These are phyloP conservation scores for Coptodon bakossiorum DNA, from an alignment of 2,113 vertebrate species.

Conservation along the genomic window DNA sequence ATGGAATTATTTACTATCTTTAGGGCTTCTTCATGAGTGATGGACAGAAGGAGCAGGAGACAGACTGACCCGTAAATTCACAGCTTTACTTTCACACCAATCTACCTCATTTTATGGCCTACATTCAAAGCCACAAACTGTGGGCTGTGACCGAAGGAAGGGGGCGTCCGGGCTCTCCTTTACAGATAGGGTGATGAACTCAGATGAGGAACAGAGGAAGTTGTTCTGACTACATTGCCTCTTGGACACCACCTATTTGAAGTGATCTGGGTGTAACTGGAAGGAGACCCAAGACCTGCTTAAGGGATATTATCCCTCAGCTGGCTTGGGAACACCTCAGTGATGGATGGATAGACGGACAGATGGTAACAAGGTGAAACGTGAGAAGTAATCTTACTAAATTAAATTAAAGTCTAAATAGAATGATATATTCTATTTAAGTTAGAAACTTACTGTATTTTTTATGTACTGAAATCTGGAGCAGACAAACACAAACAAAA, in stretches of 20 bases:
- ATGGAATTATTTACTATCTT: background rate
- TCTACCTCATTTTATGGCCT: too few relatives aligned
- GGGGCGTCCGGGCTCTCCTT: background rate
- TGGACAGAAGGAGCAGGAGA: background rate
- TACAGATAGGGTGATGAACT: background rate
- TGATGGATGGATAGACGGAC: background rate
- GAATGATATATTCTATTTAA: background rate
- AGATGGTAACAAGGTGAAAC: background rate
- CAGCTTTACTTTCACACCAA: too few relatives aligned
- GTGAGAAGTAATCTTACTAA: constrained; percentile 25
- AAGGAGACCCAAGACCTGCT: background rate
- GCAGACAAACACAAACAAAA: background rate
- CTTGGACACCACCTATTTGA: background rate
- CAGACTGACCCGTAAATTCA: background rate
- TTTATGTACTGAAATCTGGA: background rate
- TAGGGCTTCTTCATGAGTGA: background rate
- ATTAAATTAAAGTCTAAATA: background rate
- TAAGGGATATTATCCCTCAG: background rate
- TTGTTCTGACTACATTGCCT: background rate
- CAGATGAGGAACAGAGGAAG: background rate
- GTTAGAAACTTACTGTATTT: background rate
- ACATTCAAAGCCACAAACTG: background rate
- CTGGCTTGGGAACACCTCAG: background rate
- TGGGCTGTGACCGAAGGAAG: background rate
- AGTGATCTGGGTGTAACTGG: background rate